Conservation (phyloP, 2,113 vertebrate genomes). For the Mormyrus lacerda region DNA sequence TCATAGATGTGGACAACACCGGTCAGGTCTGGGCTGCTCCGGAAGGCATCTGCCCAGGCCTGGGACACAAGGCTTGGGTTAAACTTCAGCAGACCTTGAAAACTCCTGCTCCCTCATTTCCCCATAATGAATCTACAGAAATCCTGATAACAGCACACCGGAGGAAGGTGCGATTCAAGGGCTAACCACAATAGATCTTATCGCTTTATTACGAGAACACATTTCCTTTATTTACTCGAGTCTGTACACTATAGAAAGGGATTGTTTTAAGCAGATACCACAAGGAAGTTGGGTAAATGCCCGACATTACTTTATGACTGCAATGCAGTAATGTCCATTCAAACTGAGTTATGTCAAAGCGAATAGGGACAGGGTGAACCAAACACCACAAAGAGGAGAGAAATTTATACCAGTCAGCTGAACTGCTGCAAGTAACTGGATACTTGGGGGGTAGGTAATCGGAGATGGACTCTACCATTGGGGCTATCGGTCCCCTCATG, state of each 20-base stretch:
- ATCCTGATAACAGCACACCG: not conserved
- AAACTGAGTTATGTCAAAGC: not conserved
- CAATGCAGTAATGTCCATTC: not conserved
- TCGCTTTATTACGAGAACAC: not conserved
- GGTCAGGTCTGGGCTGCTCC: constrained; percentile 92
- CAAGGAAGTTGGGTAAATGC: not conserved
- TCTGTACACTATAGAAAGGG: not conserved
- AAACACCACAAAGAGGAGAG: not conserved
- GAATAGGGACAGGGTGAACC: not conserved
- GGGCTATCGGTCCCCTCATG: not conserved
- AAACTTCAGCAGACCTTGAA: not conserved
- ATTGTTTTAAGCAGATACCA: not conserved
- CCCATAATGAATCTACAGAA: not conserved
- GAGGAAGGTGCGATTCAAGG: not conserved
- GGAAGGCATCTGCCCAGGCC: constrained; percentile 97
- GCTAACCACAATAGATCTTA: not conserved
- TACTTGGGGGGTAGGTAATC: not conserved
- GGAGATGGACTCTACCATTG: not conserved
- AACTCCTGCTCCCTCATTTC: not conserved
- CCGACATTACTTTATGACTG: not conserved
- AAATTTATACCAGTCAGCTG: not conserved
- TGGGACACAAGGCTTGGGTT: constrained; percentile 42
- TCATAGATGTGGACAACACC: constrained; percentile 98
- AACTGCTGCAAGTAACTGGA: constrained; percentile 1
- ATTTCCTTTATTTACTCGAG: not conserved